These are phyloP conservation scores for Barbus barbus DNA, from an alignment of 2,113 vertebrate genomes.

Conservation along the genomic window DNA sequence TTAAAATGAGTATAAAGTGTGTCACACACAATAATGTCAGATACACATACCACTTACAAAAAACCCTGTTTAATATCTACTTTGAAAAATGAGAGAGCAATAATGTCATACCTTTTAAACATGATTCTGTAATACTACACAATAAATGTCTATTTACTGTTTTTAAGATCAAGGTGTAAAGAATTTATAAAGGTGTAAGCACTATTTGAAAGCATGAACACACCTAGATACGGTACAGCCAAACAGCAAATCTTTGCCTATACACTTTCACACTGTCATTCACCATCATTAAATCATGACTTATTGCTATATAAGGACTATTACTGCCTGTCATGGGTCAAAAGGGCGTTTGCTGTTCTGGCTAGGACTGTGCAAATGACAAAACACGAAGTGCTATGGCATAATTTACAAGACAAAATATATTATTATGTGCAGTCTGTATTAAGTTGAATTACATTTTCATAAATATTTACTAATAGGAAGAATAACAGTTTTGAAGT, in stretches of 20 bases:
- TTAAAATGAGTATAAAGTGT: not conserved
- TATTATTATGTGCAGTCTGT: not conserved
- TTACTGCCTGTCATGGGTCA: not conserved
- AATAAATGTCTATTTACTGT: not conserved
- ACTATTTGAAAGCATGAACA: not conserved
- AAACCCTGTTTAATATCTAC: not conserved
- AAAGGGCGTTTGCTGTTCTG: conserved; percentile 18
- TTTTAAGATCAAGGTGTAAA: conserved; percentile 3
- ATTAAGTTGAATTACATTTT: conserved; percentile 19
- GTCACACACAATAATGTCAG: not conserved
- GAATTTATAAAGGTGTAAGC: not conserved
- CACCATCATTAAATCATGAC: conserved; percentile 4
- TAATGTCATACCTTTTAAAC: not conserved
- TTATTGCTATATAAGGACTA: conserved; percentile 27
- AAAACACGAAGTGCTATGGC: not conserved
- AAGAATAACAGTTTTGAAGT: not conserved
- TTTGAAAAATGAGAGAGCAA: not conserved
- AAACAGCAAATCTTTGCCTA: not conserved
- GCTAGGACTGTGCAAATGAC: not conserved
- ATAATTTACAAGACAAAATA: conserved; percentile 2
- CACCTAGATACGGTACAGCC: conserved; percentile 1
- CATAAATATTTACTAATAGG: conserved; percentile 9
- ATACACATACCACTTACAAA: not conserved
- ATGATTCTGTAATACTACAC: not conserved
- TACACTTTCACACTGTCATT: not conserved